Evolutionary conservation across 2,113 vertebrate species (phyloP).

Genomic region (Crotalus horridus): DNA sequence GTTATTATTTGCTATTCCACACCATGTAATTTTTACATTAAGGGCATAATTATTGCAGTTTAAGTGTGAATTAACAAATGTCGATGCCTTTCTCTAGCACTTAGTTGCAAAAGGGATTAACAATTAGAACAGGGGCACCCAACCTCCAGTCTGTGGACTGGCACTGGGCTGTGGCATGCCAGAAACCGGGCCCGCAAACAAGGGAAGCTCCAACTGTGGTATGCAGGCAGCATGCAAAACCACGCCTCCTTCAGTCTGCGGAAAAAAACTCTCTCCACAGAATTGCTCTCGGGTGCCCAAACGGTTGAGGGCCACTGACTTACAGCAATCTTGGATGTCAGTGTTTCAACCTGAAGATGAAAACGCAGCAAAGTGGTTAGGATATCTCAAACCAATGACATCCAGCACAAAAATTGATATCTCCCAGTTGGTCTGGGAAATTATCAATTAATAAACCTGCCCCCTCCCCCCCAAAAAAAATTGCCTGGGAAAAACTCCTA

Average conservation of each 20-base stretch:
- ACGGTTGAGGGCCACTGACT: background rate
- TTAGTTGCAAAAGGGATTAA: background rate
- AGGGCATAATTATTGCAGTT: slow-evolving; percentile 54
- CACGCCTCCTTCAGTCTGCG: fast-evolving
- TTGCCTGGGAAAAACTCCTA: background rate
- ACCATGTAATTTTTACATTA: slow-evolving; percentile 60
- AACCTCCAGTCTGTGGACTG: fast-evolving
- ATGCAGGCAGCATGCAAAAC: background rate
- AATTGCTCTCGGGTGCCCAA: background rate
- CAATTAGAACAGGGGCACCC: background rate
- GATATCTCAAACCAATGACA: slow-evolving; percentile 29
- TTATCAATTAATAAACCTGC: background rate
- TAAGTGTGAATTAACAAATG: slow-evolving; percentile 48
- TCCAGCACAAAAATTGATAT: background rate
- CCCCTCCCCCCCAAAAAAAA: background rate
- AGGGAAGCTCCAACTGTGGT: background rate
- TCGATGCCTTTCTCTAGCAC: slow-evolving; percentile 34
- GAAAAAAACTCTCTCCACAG: background rate
- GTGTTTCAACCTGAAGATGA: slow-evolving; percentile 32
- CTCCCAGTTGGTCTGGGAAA: background rate
- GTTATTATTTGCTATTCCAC: slow-evolving; percentile 52
- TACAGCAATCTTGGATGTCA: slow-evolving; percentile 24
- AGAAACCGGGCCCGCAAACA: background rate
- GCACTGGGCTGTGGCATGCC: background rate
- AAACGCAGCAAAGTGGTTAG: slow-evolving; percentile 14